Percentiles rank a stretch among this genome's conserved stretches.
These are phyloP conservation scores for Adelphocoris suturalis DNA, from an alignment of 2,888 invertebrate genomes.

Conservation along the genomic window DNA sequence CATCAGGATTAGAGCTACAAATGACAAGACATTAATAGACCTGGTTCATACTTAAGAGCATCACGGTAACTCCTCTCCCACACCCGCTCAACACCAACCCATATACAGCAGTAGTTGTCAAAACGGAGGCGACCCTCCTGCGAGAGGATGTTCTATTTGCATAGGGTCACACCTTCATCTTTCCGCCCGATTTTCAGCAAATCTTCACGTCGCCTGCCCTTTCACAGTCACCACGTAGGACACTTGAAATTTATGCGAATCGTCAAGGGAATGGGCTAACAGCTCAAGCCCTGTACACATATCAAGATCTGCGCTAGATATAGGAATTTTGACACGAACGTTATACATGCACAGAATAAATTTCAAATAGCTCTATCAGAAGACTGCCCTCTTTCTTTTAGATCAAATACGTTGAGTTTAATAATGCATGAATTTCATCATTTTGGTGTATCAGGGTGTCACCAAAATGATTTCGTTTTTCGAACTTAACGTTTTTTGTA, in stretches of 20 bases:
- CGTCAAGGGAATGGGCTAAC: neutral
- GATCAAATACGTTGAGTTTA: no score
- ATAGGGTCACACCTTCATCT: slow-evolving; percentile 15
- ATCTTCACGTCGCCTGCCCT: neutral
- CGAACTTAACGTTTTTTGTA: no score
- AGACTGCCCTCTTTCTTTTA: no score
- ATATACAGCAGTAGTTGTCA: neutral
- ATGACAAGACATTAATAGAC: slow-evolving; percentile 69
- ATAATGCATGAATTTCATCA: no score
- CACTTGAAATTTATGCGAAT: neutral
- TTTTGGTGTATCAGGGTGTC: no score
- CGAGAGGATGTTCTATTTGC: slow-evolving; percentile 17
- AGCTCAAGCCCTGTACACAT: neutral
- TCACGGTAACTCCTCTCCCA: neutral
- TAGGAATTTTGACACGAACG: no score
- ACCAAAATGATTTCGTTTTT: no score
- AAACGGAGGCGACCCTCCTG: neutral
- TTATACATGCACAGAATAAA: no score
- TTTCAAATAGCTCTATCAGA: no score
- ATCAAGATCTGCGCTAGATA: no score
- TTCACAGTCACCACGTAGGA: neutral
- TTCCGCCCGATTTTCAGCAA: slow-evolving; percentile 11
- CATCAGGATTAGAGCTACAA: slow-evolving; percentile 68
- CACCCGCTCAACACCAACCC: neutral
- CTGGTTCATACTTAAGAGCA: slow-evolving; percentile 63